Percentiles rank a stretch among this genome's conserved stretches.
phyloP scores from a whole-genome alignment of 2,797 vertebrate genomes.

The Myotis findleyi region DNA sequence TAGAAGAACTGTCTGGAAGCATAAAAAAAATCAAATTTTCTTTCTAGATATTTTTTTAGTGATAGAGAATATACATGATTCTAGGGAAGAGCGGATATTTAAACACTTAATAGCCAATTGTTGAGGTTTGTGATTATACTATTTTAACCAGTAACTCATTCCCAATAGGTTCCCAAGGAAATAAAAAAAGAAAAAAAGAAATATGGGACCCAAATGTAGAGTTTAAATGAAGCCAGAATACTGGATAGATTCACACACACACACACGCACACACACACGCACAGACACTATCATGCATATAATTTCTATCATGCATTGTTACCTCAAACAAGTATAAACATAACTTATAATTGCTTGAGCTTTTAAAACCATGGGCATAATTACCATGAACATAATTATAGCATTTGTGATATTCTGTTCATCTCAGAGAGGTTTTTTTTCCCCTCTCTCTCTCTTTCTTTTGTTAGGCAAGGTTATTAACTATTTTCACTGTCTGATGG shows the following conservation, averaged over 20 bases:
- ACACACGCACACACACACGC: slow-evolving; percentile 24
- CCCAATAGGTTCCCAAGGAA: slow-evolving; percentile 52
- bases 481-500: slow-evolving; percentile 24
- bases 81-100: slow-evolving; percentile 51
- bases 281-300: not conserved
- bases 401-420: slow-evolving; percentile 48
- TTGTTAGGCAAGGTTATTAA: slow-evolving; percentile 47
- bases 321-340: slow-evolving; percentile 28
- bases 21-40: slow-evolving; percentile 14
- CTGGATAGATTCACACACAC: slow-evolving; percentile 48
- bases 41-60: slow-evolving; percentile 63
- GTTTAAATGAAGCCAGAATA: slow-evolving; percentile 63
- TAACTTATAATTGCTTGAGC: slow-evolving; percentile 55
- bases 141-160: slow-evolving; percentile 75
- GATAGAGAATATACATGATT: not conserved
- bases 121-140: slow-evolving; percentile 75
- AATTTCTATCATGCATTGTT: not conserved
- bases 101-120: slow-evolving; percentile 76
- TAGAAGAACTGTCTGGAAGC: slow-evolving; percentile 67
- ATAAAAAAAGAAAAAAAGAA: slow-evolving; percentile 69
- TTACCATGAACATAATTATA: slow-evolving; percentile 62
- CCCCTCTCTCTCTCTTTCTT: not conserved
- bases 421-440: slow-evolving; percentile 58
- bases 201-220: slow-evolving; percentile 59
- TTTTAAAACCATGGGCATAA: slow-evolving; percentile 61